Evolutionary conservation across 2,113 vertebrate species (phyloP).

Genomic region (Climacteris rufus): DNA sequence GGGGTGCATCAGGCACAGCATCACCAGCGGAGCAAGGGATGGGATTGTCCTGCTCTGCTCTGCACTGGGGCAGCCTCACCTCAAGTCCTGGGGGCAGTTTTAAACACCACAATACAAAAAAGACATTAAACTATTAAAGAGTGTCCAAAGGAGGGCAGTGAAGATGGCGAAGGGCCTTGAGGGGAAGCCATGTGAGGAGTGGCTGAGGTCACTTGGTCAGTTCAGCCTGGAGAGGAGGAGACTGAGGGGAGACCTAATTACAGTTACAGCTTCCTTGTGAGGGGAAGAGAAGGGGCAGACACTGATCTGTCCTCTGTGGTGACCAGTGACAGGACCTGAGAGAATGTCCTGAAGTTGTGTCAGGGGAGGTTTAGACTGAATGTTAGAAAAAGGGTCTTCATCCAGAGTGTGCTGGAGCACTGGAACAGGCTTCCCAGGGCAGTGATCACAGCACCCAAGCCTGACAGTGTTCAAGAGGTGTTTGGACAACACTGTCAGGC

Average conservation of each 20-base stretch:
- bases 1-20: not conserved
- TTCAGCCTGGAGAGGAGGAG: not conserved
- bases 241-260: not conserved
- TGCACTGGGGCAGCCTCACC: not conserved
- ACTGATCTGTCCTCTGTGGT: not conserved
- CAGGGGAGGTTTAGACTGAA: not conserved
- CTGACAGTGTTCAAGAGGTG: not conserved
- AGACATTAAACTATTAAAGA: not conserved
- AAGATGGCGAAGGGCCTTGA: not conserved
- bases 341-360: not conserved
- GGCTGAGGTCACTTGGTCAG: not conserved
- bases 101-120: not conserved
- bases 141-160: not conserved
- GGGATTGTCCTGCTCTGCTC: not conserved
- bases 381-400: not conserved
- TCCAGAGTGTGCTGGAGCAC: not conserved
- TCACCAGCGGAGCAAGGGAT: not conserved
- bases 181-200: fast-evolving
- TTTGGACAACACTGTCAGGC: not conserved
- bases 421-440: not conserved
- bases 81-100: fast-evolving
- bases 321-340: not conserved
- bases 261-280: not conserved
- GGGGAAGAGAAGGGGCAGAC: too few species aligned
- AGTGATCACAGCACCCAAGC: too few species aligned